Evolutionary conservation across 2,113 vertebrate species (phyloP), one percentile per base, ranked within the genome.

Genomic region (Synodontis membranacea): DNA sequence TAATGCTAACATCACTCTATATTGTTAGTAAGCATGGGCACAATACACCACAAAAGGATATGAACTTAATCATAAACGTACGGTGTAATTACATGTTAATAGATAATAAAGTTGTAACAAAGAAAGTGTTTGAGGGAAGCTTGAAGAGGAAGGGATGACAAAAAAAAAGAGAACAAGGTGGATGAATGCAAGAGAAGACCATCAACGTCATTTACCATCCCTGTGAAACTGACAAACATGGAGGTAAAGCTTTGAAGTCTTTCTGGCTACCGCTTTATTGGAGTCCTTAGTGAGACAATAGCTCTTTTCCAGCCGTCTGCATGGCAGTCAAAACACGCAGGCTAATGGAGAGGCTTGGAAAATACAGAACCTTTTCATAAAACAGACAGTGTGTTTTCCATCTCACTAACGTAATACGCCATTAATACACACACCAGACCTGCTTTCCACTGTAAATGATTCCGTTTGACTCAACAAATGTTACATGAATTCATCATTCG

Each of bases 251-350:
- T 89, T 82, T 88, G 74, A 89, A 89, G 81, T 75, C 79, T 88
- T 64, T 76, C 85, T 86, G 88, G 88, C 88, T 87, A 84, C 66
- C 42, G 70, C 78, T 87, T 88, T 85, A 90, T 50, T 48, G 79
- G 85, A 86, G 76, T 86, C 80, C 83, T 85, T 62, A 46, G 52
- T 64, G 83, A 89, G 85, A 87, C 87, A 89, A 88, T 86, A 89
- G 81, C 81, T 80, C 83, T 89, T 88, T 88, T 89, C 85, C 88
- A 89, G 84, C 64, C 56, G 54, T 87, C 86, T 81, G 50, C 82
- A 84, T 86, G 82, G 89, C 89, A 88, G 87, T 88, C 87, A 87
- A 90, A 90, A 86, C 89, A 90, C 89, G 87, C 66, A 44, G 83
- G 78, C 58, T 83, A 28, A 64, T 28, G 78, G 44, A 79, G 75